Conservation (phyloP, 2,888 invertebrate species). For the Troglohyphantes excavatus region DNA sequence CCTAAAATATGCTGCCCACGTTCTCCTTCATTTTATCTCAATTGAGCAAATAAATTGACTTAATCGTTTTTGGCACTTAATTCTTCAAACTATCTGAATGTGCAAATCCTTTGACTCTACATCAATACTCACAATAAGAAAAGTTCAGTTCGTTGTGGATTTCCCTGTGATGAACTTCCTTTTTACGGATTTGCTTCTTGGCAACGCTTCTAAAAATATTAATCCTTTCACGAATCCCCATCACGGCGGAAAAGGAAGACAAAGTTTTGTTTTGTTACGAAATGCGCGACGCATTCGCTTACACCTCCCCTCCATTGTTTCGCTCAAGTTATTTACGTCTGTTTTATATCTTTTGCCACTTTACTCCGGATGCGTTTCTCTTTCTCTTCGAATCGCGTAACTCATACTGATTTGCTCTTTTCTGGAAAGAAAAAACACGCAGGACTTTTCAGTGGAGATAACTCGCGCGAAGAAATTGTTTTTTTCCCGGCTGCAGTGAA, state of each 20-base stretch:
- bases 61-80: no score
- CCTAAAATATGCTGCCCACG: no score
- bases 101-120: no score
- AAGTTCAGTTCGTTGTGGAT: no score
- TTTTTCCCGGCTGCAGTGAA: background rate
- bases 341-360: conserved; percentile 46
- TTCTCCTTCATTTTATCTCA: no score
- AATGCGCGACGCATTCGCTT: background rate
- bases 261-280: background rate
- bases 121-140: no score
- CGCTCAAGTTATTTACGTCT: conserved; percentile 45
- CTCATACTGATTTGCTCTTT: conserved; percentile 3
- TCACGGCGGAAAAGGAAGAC: conserved; percentile 15
- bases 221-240: background rate
- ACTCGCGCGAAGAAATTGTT: conserved; percentile 3
- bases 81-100: no score
- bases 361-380: conserved; percentile 29
- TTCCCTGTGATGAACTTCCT: no score
- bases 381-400: conserved; percentile 27
- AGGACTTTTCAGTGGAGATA: background rate
- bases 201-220: background rate
- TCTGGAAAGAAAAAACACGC: conserved; percentile 1
- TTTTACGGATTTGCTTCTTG: background rate
- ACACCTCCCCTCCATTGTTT: conserved; percentile 44
- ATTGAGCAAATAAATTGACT: no score